A percentile compares a stretch with the other conserved stretches of the same genome.
phyloP scores from a whole-genome alignment of 2,113 vertebrate species.

The Epinephelus moara region DNA sequence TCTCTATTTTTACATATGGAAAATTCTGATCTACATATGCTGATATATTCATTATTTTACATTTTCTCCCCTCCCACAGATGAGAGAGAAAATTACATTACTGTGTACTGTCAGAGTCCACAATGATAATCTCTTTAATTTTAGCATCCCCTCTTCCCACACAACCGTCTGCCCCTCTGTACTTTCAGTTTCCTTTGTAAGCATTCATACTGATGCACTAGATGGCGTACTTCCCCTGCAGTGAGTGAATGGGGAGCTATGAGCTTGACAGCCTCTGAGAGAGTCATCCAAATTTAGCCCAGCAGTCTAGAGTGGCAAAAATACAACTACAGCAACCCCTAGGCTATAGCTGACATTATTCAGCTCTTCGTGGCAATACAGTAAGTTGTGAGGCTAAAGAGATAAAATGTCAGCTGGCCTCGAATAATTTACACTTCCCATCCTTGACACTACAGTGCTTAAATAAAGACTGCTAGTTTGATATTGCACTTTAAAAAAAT shows the following conservation, averaged over 20 bases:
- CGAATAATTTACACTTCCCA: conserved; percentile 53
- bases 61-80: not conserved
- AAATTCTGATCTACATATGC: not conserved
- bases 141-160: not conserved
- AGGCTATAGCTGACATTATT: conserved; percentile 70
- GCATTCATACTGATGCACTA: conserved; percentile 47
- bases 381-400: conserved; percentile 50
- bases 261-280: conserved; percentile 62
- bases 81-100: not conserved
- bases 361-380: conserved; percentile 61
- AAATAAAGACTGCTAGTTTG: not conserved
- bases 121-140: conserved; percentile 7
- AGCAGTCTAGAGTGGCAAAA: conserved; percentile 58
- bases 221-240: conserved; percentile 71
- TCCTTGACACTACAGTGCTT: conserved; percentile 8
- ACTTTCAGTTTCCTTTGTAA: not conserved
- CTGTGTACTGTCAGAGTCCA: not conserved
- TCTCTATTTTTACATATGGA: not conserved
- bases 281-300: conserved; percentile 70
- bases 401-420: conserved; percentile 52
- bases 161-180: not conserved
- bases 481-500: not conserved
- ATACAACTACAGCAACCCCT: conserved; percentile 54
- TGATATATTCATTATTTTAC: not conserved
- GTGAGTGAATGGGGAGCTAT: not conserved